A percentile compares a stretch with the other conserved stretches of the same genome.
phyloP scores from a whole-genome alignment of 2,797 vertebrate genomes.

The Hirundo rustica region DNA sequence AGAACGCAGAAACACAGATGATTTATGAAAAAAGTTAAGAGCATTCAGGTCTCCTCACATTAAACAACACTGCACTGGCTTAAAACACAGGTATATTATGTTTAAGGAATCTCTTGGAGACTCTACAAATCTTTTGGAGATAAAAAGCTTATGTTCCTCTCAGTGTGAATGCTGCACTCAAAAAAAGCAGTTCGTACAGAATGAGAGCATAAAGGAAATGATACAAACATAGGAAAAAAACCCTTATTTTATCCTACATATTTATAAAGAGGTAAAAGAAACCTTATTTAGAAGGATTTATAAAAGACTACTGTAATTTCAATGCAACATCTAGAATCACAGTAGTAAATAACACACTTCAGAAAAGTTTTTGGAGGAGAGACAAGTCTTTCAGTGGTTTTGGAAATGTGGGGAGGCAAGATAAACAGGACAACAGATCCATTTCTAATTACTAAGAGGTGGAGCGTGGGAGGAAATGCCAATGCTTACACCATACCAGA shows the following conservation, averaged over 20 bases:
- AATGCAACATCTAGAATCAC: neutral
- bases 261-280: neutral
- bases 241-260: neutral
- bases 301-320: neutral
- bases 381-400: neutral
- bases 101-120: neutral
- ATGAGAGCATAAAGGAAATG: neutral
- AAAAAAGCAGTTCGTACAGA: neutral
- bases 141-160: neutral
- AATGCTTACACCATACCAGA: neutral
- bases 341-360: neutral
- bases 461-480: neutral
- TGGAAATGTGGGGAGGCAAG: neutral
- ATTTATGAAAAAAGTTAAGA: neutral
- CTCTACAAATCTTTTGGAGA: neutral
- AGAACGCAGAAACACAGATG: neutral
- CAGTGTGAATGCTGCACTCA: neutral
- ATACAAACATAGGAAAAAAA: neutral
- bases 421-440: neutral
- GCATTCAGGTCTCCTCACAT: neutral
- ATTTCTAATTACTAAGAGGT: neutral
- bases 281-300: neutral
- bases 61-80: neutral
- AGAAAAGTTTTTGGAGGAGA: neutral
- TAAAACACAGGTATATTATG: neutral